These are phyloP conservation scores for Rhynchotus rufescens DNA, from an alignment of 2,797 vertebrate species.

Conservation along the genomic window DNA sequence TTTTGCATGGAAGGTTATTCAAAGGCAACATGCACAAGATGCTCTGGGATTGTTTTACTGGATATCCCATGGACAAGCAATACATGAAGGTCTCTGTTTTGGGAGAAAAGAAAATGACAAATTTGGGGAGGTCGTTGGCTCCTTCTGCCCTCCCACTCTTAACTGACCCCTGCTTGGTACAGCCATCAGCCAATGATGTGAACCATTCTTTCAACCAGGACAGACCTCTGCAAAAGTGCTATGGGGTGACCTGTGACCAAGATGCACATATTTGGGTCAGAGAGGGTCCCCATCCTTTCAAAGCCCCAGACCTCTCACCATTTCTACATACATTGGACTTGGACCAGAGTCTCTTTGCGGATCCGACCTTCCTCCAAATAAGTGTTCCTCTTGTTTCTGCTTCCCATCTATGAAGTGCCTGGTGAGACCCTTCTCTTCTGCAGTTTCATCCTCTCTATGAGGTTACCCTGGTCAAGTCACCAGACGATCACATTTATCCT, in stretches of 20 bases:
- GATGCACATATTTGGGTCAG: accelerated
- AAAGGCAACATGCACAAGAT: not conserved
- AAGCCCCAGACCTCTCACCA: not conserved
- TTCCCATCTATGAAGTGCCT: not conserved
- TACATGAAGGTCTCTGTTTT: too few relatives aligned
- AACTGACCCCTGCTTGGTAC: not conserved
- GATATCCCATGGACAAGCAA: not conserved
- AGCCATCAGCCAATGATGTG: not conserved
- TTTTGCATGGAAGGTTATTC: not conserved
- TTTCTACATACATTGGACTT: not conserved
- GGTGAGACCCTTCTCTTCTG: not conserved
- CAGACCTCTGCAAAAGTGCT: accelerated
- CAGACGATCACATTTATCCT: not conserved
- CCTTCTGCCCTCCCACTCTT: too few relatives aligned
- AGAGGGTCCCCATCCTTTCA: not conserved
- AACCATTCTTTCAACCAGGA: not conserved
- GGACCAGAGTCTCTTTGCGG: not conserved
- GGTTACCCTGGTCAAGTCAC: not conserved
- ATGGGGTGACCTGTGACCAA: not conserved
- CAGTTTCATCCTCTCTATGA: not conserved
- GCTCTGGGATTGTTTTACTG: not conserved
- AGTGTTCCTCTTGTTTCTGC: not conserved
- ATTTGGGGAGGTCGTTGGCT: not conserved
- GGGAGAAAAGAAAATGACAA: not conserved
- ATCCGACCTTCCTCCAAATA: not conserved